phyloP scores from a whole-genome alignment of 2,797 vertebrate genomes.

The Microctenopoma stevenorrisi region DNA sequence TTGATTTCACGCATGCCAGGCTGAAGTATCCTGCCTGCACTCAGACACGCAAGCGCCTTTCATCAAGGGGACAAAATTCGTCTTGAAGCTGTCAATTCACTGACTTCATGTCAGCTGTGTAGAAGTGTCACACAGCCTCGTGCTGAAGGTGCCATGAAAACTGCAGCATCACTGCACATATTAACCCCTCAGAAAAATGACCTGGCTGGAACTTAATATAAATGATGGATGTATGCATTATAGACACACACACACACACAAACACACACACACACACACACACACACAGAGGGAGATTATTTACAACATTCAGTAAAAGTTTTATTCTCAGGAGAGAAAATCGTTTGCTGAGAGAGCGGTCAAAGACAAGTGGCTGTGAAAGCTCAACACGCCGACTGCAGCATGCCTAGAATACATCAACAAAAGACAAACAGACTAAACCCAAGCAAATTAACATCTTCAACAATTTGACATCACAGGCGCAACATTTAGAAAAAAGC shows the following conservation, averaged over 20 bases:
- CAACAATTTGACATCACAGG: background rate
- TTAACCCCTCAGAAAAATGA: constrained; percentile 8
- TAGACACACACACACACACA: constrained; percentile 2
- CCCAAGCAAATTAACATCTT: background rate
- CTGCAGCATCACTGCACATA: constrained; percentile 46
- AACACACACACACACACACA: background rate
- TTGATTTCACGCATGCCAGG: constrained; percentile 75
- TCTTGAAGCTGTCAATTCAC: constrained; percentile 61
- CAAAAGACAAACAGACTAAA: background rate
- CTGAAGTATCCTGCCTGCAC: constrained; percentile 49
- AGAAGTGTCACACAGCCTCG: constrained; percentile 30
- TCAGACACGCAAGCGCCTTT: constrained; percentile 53
- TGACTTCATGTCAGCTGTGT: constrained; percentile 36
- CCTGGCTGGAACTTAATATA: constrained; percentile 26
- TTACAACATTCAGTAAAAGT: background rate
- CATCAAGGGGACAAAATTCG: constrained; percentile 47
- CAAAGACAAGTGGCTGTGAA: background rate
- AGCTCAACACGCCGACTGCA: background rate
- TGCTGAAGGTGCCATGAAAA: constrained; percentile 32
- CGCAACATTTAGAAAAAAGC: background rate
- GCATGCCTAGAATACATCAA: no score
- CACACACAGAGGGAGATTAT: background rate
- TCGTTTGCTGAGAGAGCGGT: background rate
- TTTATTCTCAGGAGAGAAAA: constrained; percentile 7
- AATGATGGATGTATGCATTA: constrained; percentile 26